A percentile compares a stretch with the other conserved stretches of the same genome.
phyloP scores from a whole-genome alignment of 2,113 vertebrate species.

The Clupea harengus region DNA sequence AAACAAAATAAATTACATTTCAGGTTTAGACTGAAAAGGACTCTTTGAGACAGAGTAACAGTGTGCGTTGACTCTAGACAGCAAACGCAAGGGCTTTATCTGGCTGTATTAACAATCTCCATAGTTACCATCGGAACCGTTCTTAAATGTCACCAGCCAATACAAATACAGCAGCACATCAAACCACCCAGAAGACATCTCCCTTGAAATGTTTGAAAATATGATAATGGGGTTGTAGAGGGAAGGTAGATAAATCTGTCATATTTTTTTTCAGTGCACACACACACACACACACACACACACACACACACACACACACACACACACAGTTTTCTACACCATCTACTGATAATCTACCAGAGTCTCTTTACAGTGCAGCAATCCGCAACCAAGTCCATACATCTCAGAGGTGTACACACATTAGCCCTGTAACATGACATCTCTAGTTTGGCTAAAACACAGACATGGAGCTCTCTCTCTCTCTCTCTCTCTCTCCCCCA shows the following conservation, averaged over 20 bases:
- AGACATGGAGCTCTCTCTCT: constrained; percentile 7
- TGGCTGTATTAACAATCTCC: neutral
- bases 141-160: constrained; percentile 11
- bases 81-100: neutral
- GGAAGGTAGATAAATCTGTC: neutral
- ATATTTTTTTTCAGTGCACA: neutral
- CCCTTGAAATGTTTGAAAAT: neutral
- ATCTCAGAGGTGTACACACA: neutral
- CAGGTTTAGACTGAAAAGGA: neutral
- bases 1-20: neutral
- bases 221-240: neutral
- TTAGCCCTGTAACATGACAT: constrained; percentile 6
- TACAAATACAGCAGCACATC: neutral
- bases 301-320: neutral
- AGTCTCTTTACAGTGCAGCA: constrained; percentile 4
- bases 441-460: constrained; percentile 1
- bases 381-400: neutral
- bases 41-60: neutral
- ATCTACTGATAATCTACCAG: constrained; percentile 3
- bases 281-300: neutral
- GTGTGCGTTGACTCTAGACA: too few relatives aligned
- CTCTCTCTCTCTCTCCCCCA: neutral
- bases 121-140: neutral
- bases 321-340: neutral
- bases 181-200: neutral